phyloP scores from a whole-genome alignment of 2,113 vertebrate genomes.

The Oryzias woworae region DNA sequence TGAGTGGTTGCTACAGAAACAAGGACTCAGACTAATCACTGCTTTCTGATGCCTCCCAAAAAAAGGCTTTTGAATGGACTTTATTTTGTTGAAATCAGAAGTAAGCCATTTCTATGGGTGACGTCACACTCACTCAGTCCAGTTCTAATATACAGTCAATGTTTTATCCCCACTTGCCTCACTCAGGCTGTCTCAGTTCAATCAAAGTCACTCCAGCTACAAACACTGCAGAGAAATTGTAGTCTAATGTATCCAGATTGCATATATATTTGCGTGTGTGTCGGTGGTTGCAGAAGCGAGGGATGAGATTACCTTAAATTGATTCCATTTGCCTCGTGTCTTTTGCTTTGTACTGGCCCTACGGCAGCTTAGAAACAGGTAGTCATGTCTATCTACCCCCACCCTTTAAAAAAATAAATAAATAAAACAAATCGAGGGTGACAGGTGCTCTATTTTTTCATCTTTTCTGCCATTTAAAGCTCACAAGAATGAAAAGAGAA shows the following conservation, averaged over 20 bases:
- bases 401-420: slow-evolving; percentile 12
- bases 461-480: slow-evolving; percentile 82
- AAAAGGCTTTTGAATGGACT: too few relatives aligned
- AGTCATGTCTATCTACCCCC: slow-evolving; percentile 77
- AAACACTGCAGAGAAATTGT: slow-evolving; percentile 39
- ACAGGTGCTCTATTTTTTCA: slow-evolving; percentile 83
- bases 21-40: too few relatives aligned
- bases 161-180: slow-evolving; percentile 7
- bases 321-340: slow-evolving; percentile 59
- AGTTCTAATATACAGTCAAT: too few relatives aligned
- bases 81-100: too few relatives aligned
- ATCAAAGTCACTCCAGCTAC: slow-evolving; percentile 44
- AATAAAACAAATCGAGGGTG: slow-evolving; percentile 79
- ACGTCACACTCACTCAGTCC: too few relatives aligned
- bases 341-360: slow-evolving; percentile 47
- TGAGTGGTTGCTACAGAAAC: too few relatives aligned
- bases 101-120: too few relatives aligned
- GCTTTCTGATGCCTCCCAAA: too few relatives aligned
- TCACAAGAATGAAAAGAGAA: slow-evolving; percentile 73
- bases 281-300: slow-evolving; percentile 27
- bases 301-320: slow-evolving; percentile 70
- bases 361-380: slow-evolving; percentile 75
- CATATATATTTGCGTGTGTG: slow-evolving; percentile 19
- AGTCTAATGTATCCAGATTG: slow-evolving; percentile 30
- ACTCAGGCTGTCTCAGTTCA: slow-evolving; percentile 33